A percentile compares a stretch with the other conserved stretches of the same genome.
Evolutionary conservation across 2,113 vertebrate species (phyloP).

Genomic region (Panthera leo): DNA sequence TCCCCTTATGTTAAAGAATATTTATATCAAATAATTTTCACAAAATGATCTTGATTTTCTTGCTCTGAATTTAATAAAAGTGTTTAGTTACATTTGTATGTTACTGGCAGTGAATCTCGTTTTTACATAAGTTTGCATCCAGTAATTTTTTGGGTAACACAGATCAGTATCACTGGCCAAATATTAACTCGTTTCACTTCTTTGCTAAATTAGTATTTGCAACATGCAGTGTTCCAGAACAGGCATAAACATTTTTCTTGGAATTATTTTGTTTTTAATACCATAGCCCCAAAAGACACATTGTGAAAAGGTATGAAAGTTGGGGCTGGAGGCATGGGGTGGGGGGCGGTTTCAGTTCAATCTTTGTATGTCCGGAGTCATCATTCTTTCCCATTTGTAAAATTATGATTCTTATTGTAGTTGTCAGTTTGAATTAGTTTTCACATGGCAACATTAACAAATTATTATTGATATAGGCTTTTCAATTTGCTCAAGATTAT

Average conservation of each 20-base stretch:
- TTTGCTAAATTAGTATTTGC: neutral
- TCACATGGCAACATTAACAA: slow-evolving; percentile 73
- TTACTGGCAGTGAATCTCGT: neutral
- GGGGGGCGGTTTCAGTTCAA: neutral
- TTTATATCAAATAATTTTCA: neutral
- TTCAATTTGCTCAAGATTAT: slow-evolving; percentile 73
- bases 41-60: neutral
- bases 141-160: neutral
- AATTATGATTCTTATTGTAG: neutral
- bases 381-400: neutral
- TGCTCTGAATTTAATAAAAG: slow-evolving; percentile 53
- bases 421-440: neutral
- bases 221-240: neutral
- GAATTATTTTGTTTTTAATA: slow-evolving; percentile 20
- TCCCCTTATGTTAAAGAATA: neutral
- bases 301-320: neutral
- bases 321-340: neutral
- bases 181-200: neutral
- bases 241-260: neutral
- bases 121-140: slow-evolving; percentile 26
- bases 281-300: neutral
- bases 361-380: neutral
- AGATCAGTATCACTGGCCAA: slow-evolving; percentile 2
- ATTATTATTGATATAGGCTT: slow-evolving; percentile 70
- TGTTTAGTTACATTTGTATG: slow-evolving; percentile 26